phyloP scores from a whole-genome alignment of 2,113 vertebrate genomes.

The Microtus pennsylvanicus region DNA sequence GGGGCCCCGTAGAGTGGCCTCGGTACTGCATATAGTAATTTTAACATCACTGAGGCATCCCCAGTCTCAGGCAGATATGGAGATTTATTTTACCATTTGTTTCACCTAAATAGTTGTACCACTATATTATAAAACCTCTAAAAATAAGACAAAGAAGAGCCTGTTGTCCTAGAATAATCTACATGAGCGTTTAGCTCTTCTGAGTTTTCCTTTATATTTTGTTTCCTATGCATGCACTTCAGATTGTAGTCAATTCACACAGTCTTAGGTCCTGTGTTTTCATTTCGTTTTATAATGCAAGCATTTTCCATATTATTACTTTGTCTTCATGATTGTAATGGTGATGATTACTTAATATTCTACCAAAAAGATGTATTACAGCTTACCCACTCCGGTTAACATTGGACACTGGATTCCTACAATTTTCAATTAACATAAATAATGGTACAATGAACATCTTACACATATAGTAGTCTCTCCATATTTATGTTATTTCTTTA shows the following conservation, averaged over 20 bases:
- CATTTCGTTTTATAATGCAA: constrained; percentile 34
- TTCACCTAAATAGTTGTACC: background rate
- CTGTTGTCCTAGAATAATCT: background rate
- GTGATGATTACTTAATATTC: constrained; percentile 69
- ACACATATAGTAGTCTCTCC: background rate
- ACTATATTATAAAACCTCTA: constrained; percentile 10
- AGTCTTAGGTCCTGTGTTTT: constrained; percentile 11
- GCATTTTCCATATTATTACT: constrained; percentile 58
- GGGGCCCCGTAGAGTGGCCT: background rate
- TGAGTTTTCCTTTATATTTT: constrained; percentile 38
- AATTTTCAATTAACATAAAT: constrained; percentile 67
- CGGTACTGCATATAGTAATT: background rate
- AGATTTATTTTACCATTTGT: background rate
- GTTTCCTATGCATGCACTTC: background rate
- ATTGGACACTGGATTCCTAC: background rate
- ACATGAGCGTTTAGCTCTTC: background rate
- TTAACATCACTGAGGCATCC: background rate
- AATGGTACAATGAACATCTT: constrained; percentile 64
- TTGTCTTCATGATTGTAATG: constrained; percentile 30
- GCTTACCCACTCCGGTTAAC: background rate
- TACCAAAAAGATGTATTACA: background rate
- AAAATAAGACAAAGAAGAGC: background rate
- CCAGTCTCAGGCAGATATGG: background rate
- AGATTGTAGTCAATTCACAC: background rate
- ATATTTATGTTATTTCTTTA: constrained; percentile 67